phyloP scores from a whole-genome alignment of 2,113 vertebrate species.

The Hipposideros armiger region DNA sequence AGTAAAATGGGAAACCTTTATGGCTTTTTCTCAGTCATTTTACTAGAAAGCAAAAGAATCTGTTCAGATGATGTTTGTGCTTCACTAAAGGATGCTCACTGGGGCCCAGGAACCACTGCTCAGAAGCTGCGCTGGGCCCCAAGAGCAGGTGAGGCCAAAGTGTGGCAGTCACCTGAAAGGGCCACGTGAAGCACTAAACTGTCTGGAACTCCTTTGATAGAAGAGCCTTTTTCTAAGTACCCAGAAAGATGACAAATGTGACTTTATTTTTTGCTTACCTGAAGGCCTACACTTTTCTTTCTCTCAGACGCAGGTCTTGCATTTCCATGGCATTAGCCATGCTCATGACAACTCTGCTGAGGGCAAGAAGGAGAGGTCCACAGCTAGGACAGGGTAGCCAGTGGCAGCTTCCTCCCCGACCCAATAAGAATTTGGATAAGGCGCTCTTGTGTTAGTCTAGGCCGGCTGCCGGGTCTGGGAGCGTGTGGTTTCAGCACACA shows the following conservation, averaged over 20 bases:
- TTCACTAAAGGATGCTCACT: neutral
- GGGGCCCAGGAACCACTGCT: neutral
- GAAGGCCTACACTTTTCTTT: neutral
- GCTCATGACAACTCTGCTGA: neutral
- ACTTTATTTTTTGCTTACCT: neutral
- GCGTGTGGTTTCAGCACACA: neutral
- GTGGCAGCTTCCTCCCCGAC: neutral
- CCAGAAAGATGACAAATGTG: neutral
- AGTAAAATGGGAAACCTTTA: neutral
- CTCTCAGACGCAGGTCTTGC: neutral
- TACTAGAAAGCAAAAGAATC: neutral
- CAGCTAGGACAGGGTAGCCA: neutral
- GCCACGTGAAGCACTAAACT: neutral
- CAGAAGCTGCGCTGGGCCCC: neutral
- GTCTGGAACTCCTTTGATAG: conserved; percentile 37
- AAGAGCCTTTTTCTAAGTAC: neutral
- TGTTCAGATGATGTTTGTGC: neutral
- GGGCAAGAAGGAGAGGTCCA: neutral
- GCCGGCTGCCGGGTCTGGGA: neutral
- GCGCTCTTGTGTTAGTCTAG: neutral
- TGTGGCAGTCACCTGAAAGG: neutral
- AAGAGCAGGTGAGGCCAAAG: neutral
- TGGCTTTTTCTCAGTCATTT: neutral
- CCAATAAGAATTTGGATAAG: neutral
- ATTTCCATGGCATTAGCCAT: neutral